Evolutionary conservation across 2,113 vertebrate species (phyloP), one percentile per base, ranked within the genome.

Genomic region (Lophura nycthemera): DNA sequence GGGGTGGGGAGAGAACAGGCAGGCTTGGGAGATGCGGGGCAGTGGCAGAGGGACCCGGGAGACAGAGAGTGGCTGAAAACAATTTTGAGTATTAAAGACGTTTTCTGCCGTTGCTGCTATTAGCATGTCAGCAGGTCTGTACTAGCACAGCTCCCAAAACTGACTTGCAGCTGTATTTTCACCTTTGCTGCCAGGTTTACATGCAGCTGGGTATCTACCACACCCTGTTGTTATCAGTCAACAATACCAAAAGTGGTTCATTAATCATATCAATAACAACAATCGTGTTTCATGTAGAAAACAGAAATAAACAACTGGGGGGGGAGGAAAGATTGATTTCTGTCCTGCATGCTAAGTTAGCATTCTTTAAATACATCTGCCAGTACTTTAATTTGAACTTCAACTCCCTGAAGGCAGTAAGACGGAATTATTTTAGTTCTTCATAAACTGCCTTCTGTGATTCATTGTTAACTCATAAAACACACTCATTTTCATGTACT

Each of bases 201-300:
- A 95, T 95, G 97, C 98, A 99, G 98, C 98, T 98, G 98, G 97
- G 94, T 98, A 96, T 96, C 94, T 87, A 87, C 98, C 98, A 98
- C 98, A 97, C 98, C 98, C 98, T 97, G 60, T 67, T 96, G 96
- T 96, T 98, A 97, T 97, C 96, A 97, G 95, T 97, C 96, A 97
- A 85, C 96, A 96, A 86, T 87, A 80, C 95, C 91, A 74, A 45
- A 57, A 90, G 86, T 17, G 61, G 48, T 91, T 88, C 90, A 40
- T 92, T 96, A 93, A 97, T 97, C 95, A 10, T 93, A 93, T 94
- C 95, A 92, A 86, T 92, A 95, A 83, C 89, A 96, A 89, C 93
- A 95, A 72, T 95, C 77, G 30, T 90, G 96, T 95, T 96, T 91
- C 95, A 95, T 90, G 93, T 96, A 90, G 96, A 97, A 93, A 94